These are phyloP conservation scores for Pedicia rivosa DNA, from an alignment of 2,888 invertebrate genomes.

Conservation along the genomic window DNA sequence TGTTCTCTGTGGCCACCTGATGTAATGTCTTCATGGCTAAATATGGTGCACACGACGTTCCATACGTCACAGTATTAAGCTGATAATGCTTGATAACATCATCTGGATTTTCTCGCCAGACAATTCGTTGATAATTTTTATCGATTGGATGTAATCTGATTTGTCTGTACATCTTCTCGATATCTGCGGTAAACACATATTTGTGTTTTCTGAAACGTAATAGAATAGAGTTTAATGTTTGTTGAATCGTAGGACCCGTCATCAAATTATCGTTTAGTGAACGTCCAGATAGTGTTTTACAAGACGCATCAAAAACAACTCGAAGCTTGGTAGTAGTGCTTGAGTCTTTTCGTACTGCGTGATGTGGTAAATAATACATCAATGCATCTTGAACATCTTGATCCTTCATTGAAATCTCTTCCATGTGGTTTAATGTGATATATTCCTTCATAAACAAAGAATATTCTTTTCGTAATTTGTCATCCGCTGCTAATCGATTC, in stretches of 20 bases:
- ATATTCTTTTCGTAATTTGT: constrained; percentile 7
- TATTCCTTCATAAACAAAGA: constrained; percentile 13
- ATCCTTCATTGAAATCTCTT: not conserved
- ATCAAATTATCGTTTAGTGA: constrained; percentile 9
- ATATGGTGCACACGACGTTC: constrained; percentile 8
- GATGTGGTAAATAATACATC: constrained; percentile 6
- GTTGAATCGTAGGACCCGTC: constrained; percentile 9
- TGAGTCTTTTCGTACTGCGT: not conserved
- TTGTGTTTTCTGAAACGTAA: constrained; percentile 4
- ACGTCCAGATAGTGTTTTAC: constrained; percentile 3
- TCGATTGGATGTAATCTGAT: constrained; percentile 2
- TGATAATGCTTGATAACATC: constrained; percentile 7
- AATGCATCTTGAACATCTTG: not conserved
- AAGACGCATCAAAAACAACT: constrained; percentile 3
- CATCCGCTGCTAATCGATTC: constrained; percentile 6
- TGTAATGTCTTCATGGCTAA: constrained; percentile 7
- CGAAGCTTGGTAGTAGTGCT: constrained; percentile 7
- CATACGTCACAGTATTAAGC: constrained; percentile 6
- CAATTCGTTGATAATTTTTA: constrained; percentile 8
- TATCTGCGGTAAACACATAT: constrained; percentile 9
- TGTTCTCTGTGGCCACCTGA: constrained; percentile 10
- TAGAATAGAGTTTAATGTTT: constrained; percentile 10
- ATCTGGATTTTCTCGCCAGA: constrained; percentile 7
- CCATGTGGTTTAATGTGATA: constrained; percentile 13
- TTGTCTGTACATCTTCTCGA: constrained; percentile 10